Base-by-base conservation (phyloP, 2,113 vertebrate genomes). In the Natator depressus region DNA sequence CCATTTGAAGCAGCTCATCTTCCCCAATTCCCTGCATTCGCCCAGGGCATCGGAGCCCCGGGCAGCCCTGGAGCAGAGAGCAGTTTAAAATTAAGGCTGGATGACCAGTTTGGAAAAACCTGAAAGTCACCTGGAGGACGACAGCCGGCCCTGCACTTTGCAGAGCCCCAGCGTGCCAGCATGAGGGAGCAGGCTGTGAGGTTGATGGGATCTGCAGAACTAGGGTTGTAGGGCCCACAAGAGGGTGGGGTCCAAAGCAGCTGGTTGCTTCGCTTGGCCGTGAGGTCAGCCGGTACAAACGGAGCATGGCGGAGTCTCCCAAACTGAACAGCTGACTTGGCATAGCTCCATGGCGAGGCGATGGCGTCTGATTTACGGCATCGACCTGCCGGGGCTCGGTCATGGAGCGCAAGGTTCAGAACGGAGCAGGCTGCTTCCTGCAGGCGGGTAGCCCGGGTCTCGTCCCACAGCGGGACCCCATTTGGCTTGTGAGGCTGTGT, bases 401-500 rank as follows among this genome's bases (percentile, higher is more conserved):
- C 87, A 10, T 0, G 0, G 35, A 76, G 46, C 0, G 2, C 17
- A 10, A 38, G n/a, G 16, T 17, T 38, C 17, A 69, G 65, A 35
- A n/a, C 2, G 4, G 79, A 93, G 42, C 80, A 0, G 1, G 14
- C 90, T 89, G 47, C 54, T 90, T 1, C 0, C 29, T n/a, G 65
- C 16, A 17, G 17, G 62, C 59, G 35, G 29, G 59, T 12, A 16
- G 62, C 24, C 84, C 38, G 87, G 89, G n/a, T 47, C 42, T 53
- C 76, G 47, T 0, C 0, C 69, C 82, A 82, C 25, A 24, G 42
- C 1, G 4, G 59, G 55, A 42, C 0, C 3, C 38, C 1, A 0
- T 4, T 27, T 29, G 65, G 57, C 57, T 14, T 3, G 29, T 31
- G 62, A 35, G 2, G 3, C 62, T 31, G 14, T 3, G 7, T 8